phyloP scores from a whole-genome alignment of 2,888 invertebrate genomes.

The Cheilosia pagana region DNA sequence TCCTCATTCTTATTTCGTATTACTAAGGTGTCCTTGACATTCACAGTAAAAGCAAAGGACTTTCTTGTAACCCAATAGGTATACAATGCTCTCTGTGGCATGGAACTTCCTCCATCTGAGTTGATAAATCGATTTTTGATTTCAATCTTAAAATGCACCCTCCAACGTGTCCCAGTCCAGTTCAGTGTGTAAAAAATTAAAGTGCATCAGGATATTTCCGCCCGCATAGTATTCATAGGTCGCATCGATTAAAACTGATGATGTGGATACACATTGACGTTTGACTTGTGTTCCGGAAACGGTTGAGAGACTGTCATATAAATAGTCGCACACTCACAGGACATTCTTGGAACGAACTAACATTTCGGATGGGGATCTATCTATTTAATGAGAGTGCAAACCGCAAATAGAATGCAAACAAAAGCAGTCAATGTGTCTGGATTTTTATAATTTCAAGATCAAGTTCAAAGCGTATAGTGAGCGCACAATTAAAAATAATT shows the following conservation, averaged over 20 bases:
- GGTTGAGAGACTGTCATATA: neutral
- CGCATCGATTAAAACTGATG: conserved; percentile 23
- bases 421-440: neutral
- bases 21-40: neutral
- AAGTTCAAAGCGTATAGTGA: neutral
- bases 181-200: neutral
- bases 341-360: too few species aligned
- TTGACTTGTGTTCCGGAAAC: neutral
- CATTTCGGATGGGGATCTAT: too few species aligned
- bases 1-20: neutral
- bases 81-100: too few species aligned
- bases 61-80: too few species aligned
- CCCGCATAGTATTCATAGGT: neutral
- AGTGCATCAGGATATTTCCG: neutral
- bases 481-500: neutral
- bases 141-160: conserved; percentile 10
- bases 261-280: conserved; percentile 39
- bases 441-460: neutral
- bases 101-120: neutral
- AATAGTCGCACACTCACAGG: too few species aligned
- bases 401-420: neutral
- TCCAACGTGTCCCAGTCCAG: neutral
- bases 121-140: conserved; percentile 27
- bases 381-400: too few species aligned
- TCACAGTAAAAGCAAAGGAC: neutral